These are phyloP conservation scores for Atrichornis clamosus DNA, from an alignment of 2,113 vertebrate genomes.

Conservation along the genomic window DNA sequence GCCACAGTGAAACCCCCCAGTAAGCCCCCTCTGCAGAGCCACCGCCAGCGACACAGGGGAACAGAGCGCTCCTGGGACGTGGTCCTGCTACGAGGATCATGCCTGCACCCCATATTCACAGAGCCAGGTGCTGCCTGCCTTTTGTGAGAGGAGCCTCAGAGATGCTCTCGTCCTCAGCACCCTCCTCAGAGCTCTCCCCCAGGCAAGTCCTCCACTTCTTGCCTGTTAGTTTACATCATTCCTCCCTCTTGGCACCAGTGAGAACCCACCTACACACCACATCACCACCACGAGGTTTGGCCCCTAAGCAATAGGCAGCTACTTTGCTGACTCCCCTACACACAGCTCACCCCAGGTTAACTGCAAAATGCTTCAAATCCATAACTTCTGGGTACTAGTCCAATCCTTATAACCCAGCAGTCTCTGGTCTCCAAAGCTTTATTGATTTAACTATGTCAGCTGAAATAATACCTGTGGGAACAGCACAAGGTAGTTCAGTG, in stretches of 20 bases:
- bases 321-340: not conserved
- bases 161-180: not conserved
- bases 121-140: not conserved
- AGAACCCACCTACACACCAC: not conserved
- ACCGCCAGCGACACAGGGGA: not conserved
- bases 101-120: not conserved
- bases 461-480: not conserved
- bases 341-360: not conserved
- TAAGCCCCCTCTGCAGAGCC: not conserved
- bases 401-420: not conserved
- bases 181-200: not conserved
- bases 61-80: not conserved
- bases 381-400: not conserved
- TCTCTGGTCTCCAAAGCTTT: not conserved
- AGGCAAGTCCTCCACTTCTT: not conserved
- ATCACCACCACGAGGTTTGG: not conserved
- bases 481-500: not conserved
- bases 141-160: not conserved
- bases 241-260: not conserved
- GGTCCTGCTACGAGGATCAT: not conserved
- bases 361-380: not conserved
- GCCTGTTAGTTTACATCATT: not conserved
- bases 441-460: not conserved
- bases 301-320: not conserved
- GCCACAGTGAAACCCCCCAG: not conserved